These are phyloP conservation scores for Oeneis ivallda DNA, from an alignment of 2,888 invertebrate species.

Conservation along the genomic window DNA sequence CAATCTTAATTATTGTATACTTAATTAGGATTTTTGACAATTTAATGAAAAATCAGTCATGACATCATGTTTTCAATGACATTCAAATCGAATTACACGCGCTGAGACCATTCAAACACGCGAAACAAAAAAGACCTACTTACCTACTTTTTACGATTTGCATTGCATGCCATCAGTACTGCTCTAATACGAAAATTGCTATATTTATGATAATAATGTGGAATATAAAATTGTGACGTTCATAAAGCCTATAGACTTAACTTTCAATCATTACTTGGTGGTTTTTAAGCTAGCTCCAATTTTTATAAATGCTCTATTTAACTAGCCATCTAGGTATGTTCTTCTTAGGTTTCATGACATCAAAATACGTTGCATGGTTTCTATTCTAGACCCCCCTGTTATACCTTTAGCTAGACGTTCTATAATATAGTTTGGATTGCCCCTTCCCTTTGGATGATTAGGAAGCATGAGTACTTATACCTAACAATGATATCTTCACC, in stretches of 20 bases:
- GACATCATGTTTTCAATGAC: too few relatives aligned
- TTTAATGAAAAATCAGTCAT: too few relatives aligned
- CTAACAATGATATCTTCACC: constrained; percentile 29
- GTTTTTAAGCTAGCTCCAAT: constrained; percentile 34
- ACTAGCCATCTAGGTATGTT: constrained; percentile 8
- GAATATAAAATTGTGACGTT: constrained; percentile 9
- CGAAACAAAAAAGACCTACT: too few relatives aligned
- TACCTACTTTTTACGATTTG: too few relatives aligned
- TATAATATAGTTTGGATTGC: constrained; percentile 27
- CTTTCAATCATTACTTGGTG: constrained; percentile 25
- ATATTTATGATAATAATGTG: too few relatives aligned
- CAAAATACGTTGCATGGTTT: constrained; percentile 30
- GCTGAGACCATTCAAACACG: too few relatives aligned
- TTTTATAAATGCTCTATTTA: constrained; percentile 7
- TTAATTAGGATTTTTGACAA: too few relatives aligned
- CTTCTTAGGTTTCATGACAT: constrained; percentile 31
- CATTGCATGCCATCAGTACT: too few relatives aligned
- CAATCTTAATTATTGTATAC: too few relatives aligned
- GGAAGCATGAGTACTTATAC: constrained; percentile 34
- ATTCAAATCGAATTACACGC: too few relatives aligned
- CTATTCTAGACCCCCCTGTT: constrained; percentile 26
- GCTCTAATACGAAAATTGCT: too few relatives aligned
- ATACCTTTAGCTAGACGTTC: constrained; percentile 28
- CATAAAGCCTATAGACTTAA: background rate
- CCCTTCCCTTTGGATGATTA: constrained; percentile 28